A percentile compares a stretch with the other conserved stretches of the same genome.
Evolutionary conservation across 2,797 vertebrate species (phyloP).

Genomic region (Heliangelus exortis): DNA sequence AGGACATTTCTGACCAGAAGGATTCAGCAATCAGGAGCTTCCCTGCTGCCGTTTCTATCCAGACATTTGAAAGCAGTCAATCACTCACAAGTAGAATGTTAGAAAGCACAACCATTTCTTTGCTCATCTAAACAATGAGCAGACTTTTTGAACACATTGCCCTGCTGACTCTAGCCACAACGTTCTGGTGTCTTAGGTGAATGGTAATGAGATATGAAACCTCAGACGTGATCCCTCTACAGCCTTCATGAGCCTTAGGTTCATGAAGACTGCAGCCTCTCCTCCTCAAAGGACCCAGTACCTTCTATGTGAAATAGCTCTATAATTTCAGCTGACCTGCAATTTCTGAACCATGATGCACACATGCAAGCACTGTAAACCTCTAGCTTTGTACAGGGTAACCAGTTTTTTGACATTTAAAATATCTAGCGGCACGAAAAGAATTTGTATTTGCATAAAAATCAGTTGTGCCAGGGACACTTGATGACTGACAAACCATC

Average conservation of each 20-base stretch:
- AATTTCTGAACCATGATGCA: neutral
- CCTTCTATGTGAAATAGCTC: neutral
- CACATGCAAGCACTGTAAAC: neutral
- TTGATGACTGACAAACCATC: slow-evolving; percentile 43
- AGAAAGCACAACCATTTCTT: neutral
- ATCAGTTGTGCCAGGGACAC: slow-evolving; percentile 35
- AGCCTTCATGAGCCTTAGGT: neutral
- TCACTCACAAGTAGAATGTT: neutral
- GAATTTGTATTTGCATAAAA: slow-evolving; percentile 42
- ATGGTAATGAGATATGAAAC: neutral
- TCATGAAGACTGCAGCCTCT: neutral
- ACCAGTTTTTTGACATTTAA: slow-evolving; percentile 54
- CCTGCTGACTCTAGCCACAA: neutral
- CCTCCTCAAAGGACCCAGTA: neutral
- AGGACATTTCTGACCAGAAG: neutral
- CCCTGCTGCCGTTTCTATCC: neutral
- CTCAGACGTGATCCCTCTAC: neutral
- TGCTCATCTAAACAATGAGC: neutral
- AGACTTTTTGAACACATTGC: neutral
- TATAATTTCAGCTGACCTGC: neutral
- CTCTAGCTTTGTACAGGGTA: neutral
- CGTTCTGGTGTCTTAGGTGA: neutral
- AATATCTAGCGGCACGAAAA: slow-evolving; percentile 33
- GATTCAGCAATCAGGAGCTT: neutral
- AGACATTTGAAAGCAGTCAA: neutral